Base-by-base conservation (phyloP, 1,140 invertebrate genomes). In the Mylabris phalerata region DNA sequence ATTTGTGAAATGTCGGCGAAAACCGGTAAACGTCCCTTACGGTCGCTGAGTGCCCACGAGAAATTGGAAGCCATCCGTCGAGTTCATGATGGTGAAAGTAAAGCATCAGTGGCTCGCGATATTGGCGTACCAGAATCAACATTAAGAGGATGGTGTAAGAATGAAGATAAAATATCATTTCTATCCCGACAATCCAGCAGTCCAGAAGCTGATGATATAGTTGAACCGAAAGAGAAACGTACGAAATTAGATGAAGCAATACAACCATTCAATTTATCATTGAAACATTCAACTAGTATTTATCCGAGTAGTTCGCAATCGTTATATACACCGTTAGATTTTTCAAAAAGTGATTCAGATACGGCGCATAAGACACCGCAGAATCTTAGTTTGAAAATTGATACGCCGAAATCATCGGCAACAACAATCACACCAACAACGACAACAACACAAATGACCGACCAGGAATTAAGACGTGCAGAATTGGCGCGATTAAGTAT, bases 91-190 rank as follows among this genome's bases (percentile, higher is more conserved):
- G 89, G 88, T 39, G 87, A 90, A 69, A 88, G 85, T 9, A 90
- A 92, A 64, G 88, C 89, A 0, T 88, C 88, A 0, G 88, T 92
- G 0, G 88, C 88, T 0, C 74, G 88, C 0, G 86, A 90, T 61
- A 88, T 90, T 66, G 87, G 87, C 0, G 87, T 92, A 0, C 88
- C 89, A 0, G 89, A 92, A 70, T 90, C 87, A 0, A 92, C 88
- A 0, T 73, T 92, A 1, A 77, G 89, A 0, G 88, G 89, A 13
- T 92, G 89, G 89, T 92, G 88, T 74, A 92, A 92, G 68, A 87
- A 88, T 62, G 86, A 89, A 67, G 82, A 86, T 57, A 90, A 90
- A 66, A 79, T 90, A 1, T 79, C 84, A 1, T 84, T 82, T 47
- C 84, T 88, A 78, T 84, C 84, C 0, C 76, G 82, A 9, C 82